A percentile compares a stretch with the other conserved stretches of the same genome.
These are phyloP conservation scores for Stenolophus ochropezus DNA, from an alignment of 2,888 invertebrate genomes.

Conservation along the genomic window DNA sequence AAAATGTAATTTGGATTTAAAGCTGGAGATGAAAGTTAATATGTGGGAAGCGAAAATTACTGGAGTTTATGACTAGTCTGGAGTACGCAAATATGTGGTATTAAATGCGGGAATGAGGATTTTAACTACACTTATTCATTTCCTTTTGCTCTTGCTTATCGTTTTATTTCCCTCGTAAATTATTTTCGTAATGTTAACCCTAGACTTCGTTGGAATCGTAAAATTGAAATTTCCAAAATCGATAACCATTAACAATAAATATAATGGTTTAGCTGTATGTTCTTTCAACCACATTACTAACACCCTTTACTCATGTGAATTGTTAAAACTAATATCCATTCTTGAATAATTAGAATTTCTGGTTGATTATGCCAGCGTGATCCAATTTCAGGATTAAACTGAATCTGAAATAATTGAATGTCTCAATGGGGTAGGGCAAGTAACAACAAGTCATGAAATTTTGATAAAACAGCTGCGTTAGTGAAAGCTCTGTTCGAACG, in stretches of 20 bases:
- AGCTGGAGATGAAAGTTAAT: background rate
- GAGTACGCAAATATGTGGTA: background rate
- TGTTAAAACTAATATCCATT: background rate
- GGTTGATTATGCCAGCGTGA: background rate
- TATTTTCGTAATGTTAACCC: no score
- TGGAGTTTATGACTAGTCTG: constrained; percentile 2
- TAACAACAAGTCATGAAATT: constrained; percentile 13
- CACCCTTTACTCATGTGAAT: background rate
- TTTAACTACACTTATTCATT: no score
- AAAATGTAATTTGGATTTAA: constrained; percentile 25
- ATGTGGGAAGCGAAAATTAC: background rate
- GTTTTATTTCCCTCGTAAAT: background rate
- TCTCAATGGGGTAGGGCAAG: background rate
- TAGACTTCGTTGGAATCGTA: no score
- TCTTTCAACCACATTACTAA: no score
- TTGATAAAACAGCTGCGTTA: constrained; percentile 19
- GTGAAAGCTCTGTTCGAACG: background rate
- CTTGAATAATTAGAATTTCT: constrained; percentile 7
- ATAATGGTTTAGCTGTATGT: no score
- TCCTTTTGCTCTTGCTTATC: background rate
- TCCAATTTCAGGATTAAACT: constrained; percentile 12
- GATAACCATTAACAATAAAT: no score
- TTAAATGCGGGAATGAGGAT: no score
- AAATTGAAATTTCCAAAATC: no score
- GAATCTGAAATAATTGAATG: constrained; percentile 39